These are phyloP conservation scores for Catalaphyllia jardinei DNA, from an alignment of 64 coral and sea anemone species.

Conservation along the genomic window DNA sequence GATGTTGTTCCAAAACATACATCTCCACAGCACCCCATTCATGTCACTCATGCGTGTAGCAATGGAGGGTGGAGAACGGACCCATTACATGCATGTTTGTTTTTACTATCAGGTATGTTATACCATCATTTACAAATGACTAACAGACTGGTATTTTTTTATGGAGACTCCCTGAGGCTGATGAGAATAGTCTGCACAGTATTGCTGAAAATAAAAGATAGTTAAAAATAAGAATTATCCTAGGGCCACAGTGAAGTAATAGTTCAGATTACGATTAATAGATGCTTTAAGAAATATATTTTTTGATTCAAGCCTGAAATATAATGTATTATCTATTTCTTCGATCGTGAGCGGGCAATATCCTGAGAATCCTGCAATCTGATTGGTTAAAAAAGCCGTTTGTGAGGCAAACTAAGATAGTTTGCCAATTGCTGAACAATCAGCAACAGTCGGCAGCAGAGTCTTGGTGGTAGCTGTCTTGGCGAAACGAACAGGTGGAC, in stretches of 20 bases:
- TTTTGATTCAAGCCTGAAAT: no score
- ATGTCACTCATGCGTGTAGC: slow-evolving; percentile 21
- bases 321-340: not conserved
- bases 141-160: not conserved
- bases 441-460: slow-evolving; percentile 7
- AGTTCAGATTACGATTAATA: no score
- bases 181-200: no score
- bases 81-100: slow-evolving; percentile 25
- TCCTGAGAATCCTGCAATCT: no score
- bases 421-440: slow-evolving; percentile 4
- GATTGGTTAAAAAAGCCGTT: not conserved
- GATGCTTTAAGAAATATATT: no score
- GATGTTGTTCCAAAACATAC: slow-evolving; percentile 27
- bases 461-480: slow-evolving; percentile 2
- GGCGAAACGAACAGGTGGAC: slow-evolving; percentile 4
- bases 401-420: not conserved
- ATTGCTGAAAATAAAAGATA: no score
- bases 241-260: no score
- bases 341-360: not conserved
- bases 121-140: not conserved
- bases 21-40: not conserved
- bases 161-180: no score
- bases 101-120: slow-evolving; percentile 15
- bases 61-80: slow-evolving; percentile 15
- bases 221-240: no score